These are phyloP conservation scores for Zaprionus kolodkinae DNA, from an alignment of 1,140 invertebrate genomes.

Conservation along the genomic window DNA sequence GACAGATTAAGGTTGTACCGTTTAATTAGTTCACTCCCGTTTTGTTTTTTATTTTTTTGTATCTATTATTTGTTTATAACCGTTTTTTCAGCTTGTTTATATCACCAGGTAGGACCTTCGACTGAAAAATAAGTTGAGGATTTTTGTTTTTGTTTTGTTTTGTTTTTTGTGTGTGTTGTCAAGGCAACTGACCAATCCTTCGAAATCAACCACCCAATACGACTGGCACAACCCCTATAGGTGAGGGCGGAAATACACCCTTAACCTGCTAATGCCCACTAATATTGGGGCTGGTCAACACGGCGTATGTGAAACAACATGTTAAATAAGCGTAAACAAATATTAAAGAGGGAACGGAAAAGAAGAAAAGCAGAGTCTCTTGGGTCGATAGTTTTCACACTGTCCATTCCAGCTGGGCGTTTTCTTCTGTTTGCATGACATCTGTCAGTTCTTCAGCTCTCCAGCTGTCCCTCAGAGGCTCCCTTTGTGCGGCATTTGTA, in stretches of 20 bases:
- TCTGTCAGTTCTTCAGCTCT: constrained; percentile 8
- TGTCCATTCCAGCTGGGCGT: constrained; percentile 3
- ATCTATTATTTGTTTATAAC: constrained; percentile 11
- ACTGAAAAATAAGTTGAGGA: constrained; percentile 46
- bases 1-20: too few relatives aligned
- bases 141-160: constrained; percentile 24
- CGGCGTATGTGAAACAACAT: constrained; percentile 60
- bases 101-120: constrained; percentile 56
- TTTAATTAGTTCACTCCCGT: too few relatives aligned
- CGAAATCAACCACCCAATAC: constrained; percentile 34
- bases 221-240: constrained; percentile 55
- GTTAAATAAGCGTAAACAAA: constrained; percentile 58
- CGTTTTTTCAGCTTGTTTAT: constrained; percentile 43
- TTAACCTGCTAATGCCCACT: constrained; percentile 49
- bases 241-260: constrained; percentile 47
- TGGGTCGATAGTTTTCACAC: constrained; percentile 64
- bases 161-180: constrained; percentile 57
- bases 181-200: constrained; percentile 48
- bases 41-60: neutral
- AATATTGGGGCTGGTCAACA: constrained; percentile 49
- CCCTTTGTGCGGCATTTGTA: constrained; percentile 29
- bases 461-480: constrained; percentile 6
- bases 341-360: constrained; percentile 7
- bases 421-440: constrained; percentile 26
- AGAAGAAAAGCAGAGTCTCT: neutral